Percentiles rank a stretch among this genome's conserved stretches.
These are phyloP conservation scores for Limnephilus rhombicus DNA, from an alignment of 2,888 invertebrate species.

Conservation along the genomic window DNA sequence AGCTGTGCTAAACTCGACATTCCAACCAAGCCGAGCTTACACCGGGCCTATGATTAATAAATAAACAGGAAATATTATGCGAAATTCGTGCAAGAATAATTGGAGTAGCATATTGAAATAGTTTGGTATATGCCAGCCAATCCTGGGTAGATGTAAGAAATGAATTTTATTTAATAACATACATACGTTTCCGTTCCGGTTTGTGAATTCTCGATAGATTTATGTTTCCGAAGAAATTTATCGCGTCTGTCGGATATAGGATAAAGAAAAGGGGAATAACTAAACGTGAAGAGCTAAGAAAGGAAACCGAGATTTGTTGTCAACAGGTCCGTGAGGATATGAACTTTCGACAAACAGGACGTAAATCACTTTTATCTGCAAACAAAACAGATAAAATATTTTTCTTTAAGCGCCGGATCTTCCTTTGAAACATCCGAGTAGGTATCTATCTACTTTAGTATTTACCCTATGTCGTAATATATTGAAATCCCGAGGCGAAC, in stretches of 20 bases:
- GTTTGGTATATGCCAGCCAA: background rate
- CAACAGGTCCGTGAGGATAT: constrained; percentile 56
- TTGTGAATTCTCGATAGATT: constrained; percentile 10
- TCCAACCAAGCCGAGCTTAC: too few species aligned
- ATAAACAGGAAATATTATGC: background rate
- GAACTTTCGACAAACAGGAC: constrained; percentile 61
- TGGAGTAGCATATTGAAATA: background rate
- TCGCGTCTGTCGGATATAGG: constrained; percentile 21
- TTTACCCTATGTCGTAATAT: background rate
- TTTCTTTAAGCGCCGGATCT: constrained; percentile 43
- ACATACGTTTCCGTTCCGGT: background rate
- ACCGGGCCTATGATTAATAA: background rate
- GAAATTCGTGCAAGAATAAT: background rate
- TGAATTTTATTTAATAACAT: background rate
- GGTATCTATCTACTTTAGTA: background rate
- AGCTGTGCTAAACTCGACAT: too few species aligned
- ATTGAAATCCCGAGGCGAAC: background rate
- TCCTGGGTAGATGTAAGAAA: background rate
- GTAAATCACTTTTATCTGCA: constrained; percentile 61
- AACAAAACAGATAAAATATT: constrained; percentile 52
- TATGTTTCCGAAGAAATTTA: constrained; percentile 8
- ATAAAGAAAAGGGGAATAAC: background rate
- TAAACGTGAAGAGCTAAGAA: background rate
- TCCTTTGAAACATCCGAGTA: constrained; percentile 26
- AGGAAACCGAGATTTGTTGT: constrained; percentile 40